Conservation (phyloP, 53 echinoderm and acorn worm species). For the Mesocentrotus franciscanus region DNA sequence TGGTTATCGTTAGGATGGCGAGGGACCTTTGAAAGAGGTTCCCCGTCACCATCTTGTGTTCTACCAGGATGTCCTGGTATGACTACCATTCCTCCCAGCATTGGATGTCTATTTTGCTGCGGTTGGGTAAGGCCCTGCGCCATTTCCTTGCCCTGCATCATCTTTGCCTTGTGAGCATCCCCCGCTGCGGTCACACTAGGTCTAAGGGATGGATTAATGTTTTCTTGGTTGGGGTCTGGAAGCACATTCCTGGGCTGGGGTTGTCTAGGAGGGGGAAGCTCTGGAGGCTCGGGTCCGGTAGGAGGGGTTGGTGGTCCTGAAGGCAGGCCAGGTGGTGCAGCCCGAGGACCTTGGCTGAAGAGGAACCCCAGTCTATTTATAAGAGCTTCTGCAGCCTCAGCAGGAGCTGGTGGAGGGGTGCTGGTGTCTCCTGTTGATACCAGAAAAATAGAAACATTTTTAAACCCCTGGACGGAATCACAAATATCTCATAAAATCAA, state of each 20-base stretch:
- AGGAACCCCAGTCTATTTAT: conserved; percentile 92
- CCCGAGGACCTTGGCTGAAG: conserved; percentile 84
- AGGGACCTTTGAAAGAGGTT: conserved; percentile 64
- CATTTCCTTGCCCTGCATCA: background rate
- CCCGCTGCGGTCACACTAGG: conserved; percentile 18
- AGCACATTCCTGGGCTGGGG: conserved; percentile 61
- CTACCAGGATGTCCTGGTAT: conserved; percentile 39
- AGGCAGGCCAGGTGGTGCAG: conserved; percentile 69
- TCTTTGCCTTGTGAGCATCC: conserved; percentile 15
- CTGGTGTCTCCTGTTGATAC: conserved; percentile 75
- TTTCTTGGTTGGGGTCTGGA: conserved; percentile 71
- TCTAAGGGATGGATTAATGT: conserved; percentile 63
- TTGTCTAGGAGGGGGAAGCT: conserved; percentile 64
- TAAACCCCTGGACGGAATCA: background rate
- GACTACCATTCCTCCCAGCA: conserved; percentile 55
- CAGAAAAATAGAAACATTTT: background rate
- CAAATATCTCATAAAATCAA: background rate
- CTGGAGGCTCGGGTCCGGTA: conserved; percentile 65
- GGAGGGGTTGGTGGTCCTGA: conserved; percentile 55
- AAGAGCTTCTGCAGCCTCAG: conserved; percentile 91
- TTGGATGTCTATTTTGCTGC: conserved; percentile 39
- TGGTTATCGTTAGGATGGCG: conserved; percentile 61
- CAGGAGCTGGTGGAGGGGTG: conserved; percentile 90
- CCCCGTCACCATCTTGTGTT: conserved; percentile 66
- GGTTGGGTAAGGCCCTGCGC: background rate